These are phyloP conservation scores for Dolichopus griseipennis DNA, from an alignment of 2,888 invertebrate species.

Conservation along the genomic window DNA sequence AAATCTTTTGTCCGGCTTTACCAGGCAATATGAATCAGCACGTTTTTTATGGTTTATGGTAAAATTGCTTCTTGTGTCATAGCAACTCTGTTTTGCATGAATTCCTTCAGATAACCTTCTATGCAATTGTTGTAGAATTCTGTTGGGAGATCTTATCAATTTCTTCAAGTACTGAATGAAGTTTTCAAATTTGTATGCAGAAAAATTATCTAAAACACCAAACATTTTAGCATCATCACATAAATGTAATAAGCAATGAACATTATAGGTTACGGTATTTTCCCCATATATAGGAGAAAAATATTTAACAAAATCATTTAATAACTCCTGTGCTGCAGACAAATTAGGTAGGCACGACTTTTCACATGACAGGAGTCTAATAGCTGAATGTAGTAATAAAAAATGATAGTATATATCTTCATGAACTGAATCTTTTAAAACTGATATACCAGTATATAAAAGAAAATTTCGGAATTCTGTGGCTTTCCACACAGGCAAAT, in stretches of 20 bases:
- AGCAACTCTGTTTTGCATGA: too few relatives aligned
- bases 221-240: constrained; percentile 13
- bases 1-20: too few relatives aligned
- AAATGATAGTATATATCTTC: constrained; percentile 19
- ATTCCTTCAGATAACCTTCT: too few relatives aligned
- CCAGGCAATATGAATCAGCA: too few relatives aligned
- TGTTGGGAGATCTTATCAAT: too few relatives aligned
- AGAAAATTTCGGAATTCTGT: constrained; percentile 19
- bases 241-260: constrained; percentile 20
- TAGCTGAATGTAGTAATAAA: constrained; percentile 18
- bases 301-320: constrained; percentile 17
- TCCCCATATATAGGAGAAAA: constrained; percentile 20
- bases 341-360: constrained; percentile 14
- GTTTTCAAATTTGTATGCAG: constrained; percentile 21
- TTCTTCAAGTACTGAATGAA: constrained; percentile 8
- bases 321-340: constrained; percentile 12
- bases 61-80: too few relatives aligned
- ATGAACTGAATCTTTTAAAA: constrained; percentile 16
- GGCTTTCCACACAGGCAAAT: constrained; percentile 19
- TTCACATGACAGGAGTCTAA: constrained; percentile 16
- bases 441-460: constrained; percentile 19
- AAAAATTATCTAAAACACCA: constrained; percentile 16
- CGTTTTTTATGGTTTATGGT: too few relatives aligned
- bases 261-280: constrained; percentile 19
- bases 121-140: too few relatives aligned